A percentile compares a stretch with the other conserved stretches of the same genome.
Evolutionary conservation across 2,888 invertebrate genomes (phyloP).

Genomic region (Pandemis cinnamomeana): DNA sequence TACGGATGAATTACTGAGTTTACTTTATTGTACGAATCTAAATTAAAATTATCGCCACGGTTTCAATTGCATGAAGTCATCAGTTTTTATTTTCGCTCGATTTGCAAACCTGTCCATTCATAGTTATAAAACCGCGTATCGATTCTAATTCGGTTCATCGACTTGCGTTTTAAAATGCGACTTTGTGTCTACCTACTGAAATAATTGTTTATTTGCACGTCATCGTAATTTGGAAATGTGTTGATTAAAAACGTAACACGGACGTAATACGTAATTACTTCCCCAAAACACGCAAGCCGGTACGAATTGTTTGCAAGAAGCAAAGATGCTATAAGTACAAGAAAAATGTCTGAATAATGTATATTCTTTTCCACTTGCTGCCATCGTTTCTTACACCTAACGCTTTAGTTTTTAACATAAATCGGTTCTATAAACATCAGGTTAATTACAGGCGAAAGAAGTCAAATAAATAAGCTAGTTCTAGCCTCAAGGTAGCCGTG

Average conservation of each 20-base stretch:
- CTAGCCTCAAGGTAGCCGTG: background rate
- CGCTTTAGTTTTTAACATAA: constrained; percentile 54
- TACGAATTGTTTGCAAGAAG: constrained; percentile 48
- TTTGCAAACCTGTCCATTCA: constrained; percentile 39
- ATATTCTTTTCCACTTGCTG: constrained; percentile 62
- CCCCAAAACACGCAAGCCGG: constrained; percentile 71
- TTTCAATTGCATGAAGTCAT: constrained; percentile 33
- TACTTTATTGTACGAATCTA: constrained; percentile 58
- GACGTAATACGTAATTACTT: constrained; percentile 50
- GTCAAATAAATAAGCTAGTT: constrained; percentile 9
- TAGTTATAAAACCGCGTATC: constrained; percentile 34
- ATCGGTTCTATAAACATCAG: constrained; percentile 30
- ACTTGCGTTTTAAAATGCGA: constrained; percentile 21
- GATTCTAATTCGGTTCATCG: constrained; percentile 29
- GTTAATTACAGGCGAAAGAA: constrained; percentile 18
- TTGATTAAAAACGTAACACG: constrained; percentile 47
- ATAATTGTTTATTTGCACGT: constrained; percentile 38
- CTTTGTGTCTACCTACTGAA: constrained; percentile 1
- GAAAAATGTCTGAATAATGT: constrained; percentile 75
- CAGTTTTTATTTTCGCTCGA: constrained; percentile 32
- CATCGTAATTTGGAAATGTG: constrained; percentile 35
- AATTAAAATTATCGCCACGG: constrained; percentile 40
- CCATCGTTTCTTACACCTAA: constrained; percentile 61
- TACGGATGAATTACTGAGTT: constrained; percentile 66
- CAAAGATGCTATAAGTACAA: constrained; percentile 61